These are phyloP conservation scores for Mythimna albipuncta DNA, from an alignment of 2,888 invertebrate genomes.

Conservation along the genomic window DNA sequence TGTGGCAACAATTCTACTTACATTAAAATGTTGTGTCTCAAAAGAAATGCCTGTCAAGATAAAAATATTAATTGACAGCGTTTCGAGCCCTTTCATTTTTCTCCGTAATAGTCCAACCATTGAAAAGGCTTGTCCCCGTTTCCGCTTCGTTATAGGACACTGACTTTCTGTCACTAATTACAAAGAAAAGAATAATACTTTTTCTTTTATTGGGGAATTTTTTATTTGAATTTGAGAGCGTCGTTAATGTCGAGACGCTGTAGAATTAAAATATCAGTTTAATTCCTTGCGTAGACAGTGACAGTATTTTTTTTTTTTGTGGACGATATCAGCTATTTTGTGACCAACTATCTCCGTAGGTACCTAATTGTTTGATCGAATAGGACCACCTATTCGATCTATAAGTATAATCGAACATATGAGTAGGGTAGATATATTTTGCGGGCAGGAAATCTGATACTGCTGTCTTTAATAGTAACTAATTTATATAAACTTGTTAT, in stretches of 20 bases:
- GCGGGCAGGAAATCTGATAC: too few relatives aligned
- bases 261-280: neutral
- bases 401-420: too few relatives aligned
- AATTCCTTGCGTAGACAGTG: neutral
- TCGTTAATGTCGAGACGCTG: neutral
- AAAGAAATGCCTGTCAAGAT: constrained; percentile 18
- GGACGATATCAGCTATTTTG: neutral
- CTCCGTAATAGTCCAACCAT: neutral
- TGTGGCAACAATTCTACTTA: neutral
- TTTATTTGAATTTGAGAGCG: constrained; percentile 12
- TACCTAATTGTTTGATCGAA: too few relatives aligned
- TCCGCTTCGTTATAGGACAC: neutral
- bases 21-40: constrained; percentile 12
- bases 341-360: too few relatives aligned
- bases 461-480: too few relatives aligned
- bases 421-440: too few relatives aligned
- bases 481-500: too few relatives aligned
- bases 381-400: too few relatives aligned
- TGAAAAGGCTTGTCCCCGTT: constrained; percentile 7
- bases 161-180: constrained; percentile 9
- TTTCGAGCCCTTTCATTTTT: constrained; percentile 5
- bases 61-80: constrained; percentile 30
- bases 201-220: neutral
- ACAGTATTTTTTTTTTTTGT: neutral
- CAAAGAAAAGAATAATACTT: constrained; percentile 7